Evolutionary conservation across 2,888 invertebrate species (phyloP).

Genomic region (Tetropium fuscum): DNA sequence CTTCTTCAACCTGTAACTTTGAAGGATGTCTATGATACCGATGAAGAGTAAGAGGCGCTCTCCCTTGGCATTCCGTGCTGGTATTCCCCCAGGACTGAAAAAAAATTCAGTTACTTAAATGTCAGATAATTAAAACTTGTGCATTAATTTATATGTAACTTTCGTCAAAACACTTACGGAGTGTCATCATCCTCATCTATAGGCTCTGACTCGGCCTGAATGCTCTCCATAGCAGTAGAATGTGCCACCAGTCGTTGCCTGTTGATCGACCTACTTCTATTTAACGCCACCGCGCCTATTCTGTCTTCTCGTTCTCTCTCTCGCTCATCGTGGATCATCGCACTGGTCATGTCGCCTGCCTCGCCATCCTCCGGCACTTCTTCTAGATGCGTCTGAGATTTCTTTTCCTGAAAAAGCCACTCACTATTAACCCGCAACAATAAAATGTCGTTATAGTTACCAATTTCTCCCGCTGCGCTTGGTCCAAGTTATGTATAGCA

Average conservation of each 20-base stretch:
- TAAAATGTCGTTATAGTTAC: constrained; percentile 56
- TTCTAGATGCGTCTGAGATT: constrained; percentile 58
- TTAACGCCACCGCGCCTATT: constrained; percentile 67
- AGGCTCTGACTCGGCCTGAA: constrained; percentile 95
- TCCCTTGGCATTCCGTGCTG: constrained; percentile 95
- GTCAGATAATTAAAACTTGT: too few species aligned
- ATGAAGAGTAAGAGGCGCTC: constrained; percentile 94
- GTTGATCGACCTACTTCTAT: constrained; percentile 84
- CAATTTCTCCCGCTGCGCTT: constrained; percentile 85
- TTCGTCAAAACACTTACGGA: constrained; percentile 88
- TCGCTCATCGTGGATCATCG: constrained; percentile 65
- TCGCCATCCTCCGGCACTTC: constrained; percentile 64
- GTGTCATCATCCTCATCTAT: constrained; percentile 96
- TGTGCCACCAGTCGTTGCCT: constrained; percentile 94
- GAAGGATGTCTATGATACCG: constrained; percentile 98
- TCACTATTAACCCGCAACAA: not conserved
- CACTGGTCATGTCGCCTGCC: constrained; percentile 63
- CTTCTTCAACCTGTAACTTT: constrained; percentile 97
- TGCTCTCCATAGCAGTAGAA: constrained; percentile 98
- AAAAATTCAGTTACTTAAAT: constrained; percentile 4
- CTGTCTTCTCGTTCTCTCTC: constrained; percentile 68
- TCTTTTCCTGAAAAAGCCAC: constrained; percentile 55
- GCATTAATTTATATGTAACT: too few species aligned
- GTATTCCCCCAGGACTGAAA: constrained; percentile 95
- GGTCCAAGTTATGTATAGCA: constrained; percentile 97